A percentile compares a stretch with the other conserved stretches of the same genome.
Evolutionary conservation across 2,888 invertebrate genomes (phyloP).

Genomic region (Sphaerophoria taeniata): DNA sequence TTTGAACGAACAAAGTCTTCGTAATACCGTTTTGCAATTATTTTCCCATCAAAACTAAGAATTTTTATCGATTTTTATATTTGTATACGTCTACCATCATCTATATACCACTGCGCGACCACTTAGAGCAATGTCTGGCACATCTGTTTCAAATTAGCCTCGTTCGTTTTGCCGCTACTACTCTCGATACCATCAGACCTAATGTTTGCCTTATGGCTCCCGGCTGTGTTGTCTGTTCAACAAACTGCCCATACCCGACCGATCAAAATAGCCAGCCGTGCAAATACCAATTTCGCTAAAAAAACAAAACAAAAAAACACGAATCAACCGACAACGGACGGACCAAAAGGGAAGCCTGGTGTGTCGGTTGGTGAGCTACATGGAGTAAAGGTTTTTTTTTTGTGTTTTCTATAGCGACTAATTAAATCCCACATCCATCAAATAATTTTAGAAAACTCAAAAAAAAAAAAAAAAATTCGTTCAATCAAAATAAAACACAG

Average conservation of each 20-base stretch:
- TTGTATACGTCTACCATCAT: background rate
- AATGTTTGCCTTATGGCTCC: background rate
- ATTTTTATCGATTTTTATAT: conserved; percentile 56
- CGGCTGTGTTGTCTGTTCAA: background rate
- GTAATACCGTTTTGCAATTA: conserved; percentile 64
- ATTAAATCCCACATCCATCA: conserved; percentile 68
- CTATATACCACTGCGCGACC: background rate
- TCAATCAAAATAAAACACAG: conserved; percentile 54
- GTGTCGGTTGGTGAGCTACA: background rate
- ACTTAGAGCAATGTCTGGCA: conserved; percentile 45
- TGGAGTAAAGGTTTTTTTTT: conserved; percentile 35
- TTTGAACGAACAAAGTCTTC: conserved; percentile 46
- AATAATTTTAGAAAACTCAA: conserved; percentile 22
- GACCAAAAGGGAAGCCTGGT: background rate
- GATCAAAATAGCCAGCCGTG: background rate
- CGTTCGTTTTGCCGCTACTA: conserved; percentile 37
- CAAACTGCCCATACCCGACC: too few relatives aligned
- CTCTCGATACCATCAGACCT: conserved; percentile 14
- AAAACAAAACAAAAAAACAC: background rate
- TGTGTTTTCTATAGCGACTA: conserved; percentile 60
- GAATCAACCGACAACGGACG: background rate
- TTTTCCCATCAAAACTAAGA: conserved; percentile 63
- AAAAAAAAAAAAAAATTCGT: conserved; percentile 22
- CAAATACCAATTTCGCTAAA: conserved; percentile 13
- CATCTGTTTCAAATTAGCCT: conserved; percentile 72